Conservation (phyloP, 2,113 vertebrate genomes). For the Phycodurus eques region DNA sequence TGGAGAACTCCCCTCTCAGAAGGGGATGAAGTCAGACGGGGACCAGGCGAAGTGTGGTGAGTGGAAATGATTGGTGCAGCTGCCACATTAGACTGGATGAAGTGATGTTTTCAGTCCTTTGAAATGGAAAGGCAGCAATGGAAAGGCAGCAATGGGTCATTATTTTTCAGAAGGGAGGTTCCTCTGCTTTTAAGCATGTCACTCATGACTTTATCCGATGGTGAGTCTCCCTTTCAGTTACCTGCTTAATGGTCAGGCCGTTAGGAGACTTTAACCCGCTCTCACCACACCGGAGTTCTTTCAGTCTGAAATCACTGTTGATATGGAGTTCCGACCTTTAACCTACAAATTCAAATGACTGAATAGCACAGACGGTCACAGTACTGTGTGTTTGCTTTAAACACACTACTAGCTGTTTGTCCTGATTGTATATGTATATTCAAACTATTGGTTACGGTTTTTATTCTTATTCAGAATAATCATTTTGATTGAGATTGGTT, state of each 20-base stretch:
- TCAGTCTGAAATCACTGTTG: neutral
- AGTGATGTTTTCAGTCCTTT: constrained; percentile 10
- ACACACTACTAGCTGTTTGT: constrained; percentile 9
- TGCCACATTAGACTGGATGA: neutral
- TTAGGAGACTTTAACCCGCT: constrained; percentile 62
- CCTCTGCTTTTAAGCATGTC: constrained; percentile 8
- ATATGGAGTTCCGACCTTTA: neutral
- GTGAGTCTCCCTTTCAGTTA: constrained; percentile 27
- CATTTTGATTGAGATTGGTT: neutral
- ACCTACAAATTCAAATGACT: neutral
- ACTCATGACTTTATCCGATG: constrained; percentile 14
- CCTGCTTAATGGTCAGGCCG: constrained; percentile 34
- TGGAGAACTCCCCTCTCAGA: constrained; percentile 40
- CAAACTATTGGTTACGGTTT: neutral
- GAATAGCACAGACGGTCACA: neutral
- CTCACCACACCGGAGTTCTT: constrained; percentile 25
- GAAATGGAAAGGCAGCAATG: neutral
- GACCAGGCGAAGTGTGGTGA: constrained; percentile 73
- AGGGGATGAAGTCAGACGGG: constrained; percentile 72
- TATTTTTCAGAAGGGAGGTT: neutral
- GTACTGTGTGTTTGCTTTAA: constrained; percentile 41
- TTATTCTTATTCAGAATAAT: neutral
- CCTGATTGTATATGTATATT: constrained; percentile 1
- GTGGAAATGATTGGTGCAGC: constrained; percentile 37
- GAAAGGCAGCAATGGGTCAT: neutral